A percentile compares a stretch with the other conserved stretches of the same genome.
Conservation (phyloP, 2,888 invertebrate genomes). For the Drosophila pseudotakahashii region DNA sequence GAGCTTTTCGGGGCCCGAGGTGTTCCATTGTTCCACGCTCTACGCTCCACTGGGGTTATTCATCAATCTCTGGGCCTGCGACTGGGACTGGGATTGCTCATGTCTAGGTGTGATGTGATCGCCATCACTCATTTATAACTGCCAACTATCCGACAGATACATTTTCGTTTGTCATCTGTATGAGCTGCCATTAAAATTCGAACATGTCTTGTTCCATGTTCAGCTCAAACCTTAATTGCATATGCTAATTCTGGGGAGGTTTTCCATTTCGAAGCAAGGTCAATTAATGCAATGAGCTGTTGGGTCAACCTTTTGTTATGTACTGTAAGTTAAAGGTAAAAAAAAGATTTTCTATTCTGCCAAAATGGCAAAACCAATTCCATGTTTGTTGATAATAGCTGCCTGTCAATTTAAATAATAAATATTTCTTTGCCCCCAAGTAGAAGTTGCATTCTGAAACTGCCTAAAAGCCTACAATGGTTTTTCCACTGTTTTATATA, state of each 20-base stretch:
- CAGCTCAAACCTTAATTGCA: constrained; percentile 60
- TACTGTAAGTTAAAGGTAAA: neutral
- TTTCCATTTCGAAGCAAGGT: constrained; percentile 42
- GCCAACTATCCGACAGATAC: constrained; percentile 43
- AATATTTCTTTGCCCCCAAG: neutral
- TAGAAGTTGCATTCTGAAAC: neutral
- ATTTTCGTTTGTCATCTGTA: constrained; percentile 57
- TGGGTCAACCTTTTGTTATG: neutral
- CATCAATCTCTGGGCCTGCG: constrained; percentile 38
- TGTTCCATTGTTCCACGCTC: constrained; percentile 60
- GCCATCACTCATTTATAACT: constrained; percentile 54
- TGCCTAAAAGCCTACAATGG: constrained; percentile 11
- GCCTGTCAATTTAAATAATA: too few relatives aligned
- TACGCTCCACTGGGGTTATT: constrained; percentile 35
- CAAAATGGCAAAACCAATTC: neutral
- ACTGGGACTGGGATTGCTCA: constrained; percentile 26
- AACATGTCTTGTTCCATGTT: constrained; percentile 62
- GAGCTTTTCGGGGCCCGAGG: constrained; percentile 14
- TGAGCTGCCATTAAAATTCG: constrained; percentile 56
- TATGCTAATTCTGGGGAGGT: constrained; percentile 56
- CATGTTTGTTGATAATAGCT: neutral
- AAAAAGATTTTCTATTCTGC: neutral
- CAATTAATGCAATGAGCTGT: neutral
- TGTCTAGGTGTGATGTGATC: constrained; percentile 53
- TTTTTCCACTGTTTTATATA: neutral